phyloP scores from a whole-genome alignment of 1,140 invertebrate genomes.

The Phymastichus coffea region DNA sequence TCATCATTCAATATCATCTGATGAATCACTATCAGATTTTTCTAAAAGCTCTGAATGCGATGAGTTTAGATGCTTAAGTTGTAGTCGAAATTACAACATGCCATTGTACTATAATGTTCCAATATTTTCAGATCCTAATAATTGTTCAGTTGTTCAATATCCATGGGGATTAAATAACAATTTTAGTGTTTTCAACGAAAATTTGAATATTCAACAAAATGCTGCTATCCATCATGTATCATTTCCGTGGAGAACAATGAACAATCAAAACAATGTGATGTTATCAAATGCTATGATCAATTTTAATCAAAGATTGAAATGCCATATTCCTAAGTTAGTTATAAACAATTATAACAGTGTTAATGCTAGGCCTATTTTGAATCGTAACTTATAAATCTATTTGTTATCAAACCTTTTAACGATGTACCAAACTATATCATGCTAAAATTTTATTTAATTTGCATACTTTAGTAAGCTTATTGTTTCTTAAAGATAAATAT shows the following conservation, averaged over 20 bases:
- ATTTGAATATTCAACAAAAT: background rate
- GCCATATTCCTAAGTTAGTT: background rate
- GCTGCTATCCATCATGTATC: background rate
- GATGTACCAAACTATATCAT: background rate
- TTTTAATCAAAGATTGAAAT: no score
- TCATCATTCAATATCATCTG: slow-evolving; percentile 3
- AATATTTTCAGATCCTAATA: background rate
- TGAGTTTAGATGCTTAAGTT: background rate
- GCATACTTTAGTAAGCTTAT: background rate
- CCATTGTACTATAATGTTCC: background rate
- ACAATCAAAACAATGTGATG: no score
- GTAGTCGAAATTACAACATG: background rate
- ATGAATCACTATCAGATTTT: slow-evolving; percentile 17
- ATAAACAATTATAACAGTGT: background rate
- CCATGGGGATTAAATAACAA: slow-evolving; percentile 17
- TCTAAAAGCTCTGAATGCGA: slow-evolving; percentile 3
- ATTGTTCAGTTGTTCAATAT: slow-evolving; percentile 12
- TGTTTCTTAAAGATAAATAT: background rate
- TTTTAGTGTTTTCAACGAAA: background rate
- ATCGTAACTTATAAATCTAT: background rate
- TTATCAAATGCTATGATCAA: no score
- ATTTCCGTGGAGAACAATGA: slow-evolving; percentile 4
- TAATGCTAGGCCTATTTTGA: slow-evolving; percentile 6
- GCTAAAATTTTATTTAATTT: background rate
- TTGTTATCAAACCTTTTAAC: background rate